These are phyloP conservation scores for Coregonus sp. DNA, from an alignment of 2,797 vertebrate genomes.

Conservation along the genomic window DNA sequence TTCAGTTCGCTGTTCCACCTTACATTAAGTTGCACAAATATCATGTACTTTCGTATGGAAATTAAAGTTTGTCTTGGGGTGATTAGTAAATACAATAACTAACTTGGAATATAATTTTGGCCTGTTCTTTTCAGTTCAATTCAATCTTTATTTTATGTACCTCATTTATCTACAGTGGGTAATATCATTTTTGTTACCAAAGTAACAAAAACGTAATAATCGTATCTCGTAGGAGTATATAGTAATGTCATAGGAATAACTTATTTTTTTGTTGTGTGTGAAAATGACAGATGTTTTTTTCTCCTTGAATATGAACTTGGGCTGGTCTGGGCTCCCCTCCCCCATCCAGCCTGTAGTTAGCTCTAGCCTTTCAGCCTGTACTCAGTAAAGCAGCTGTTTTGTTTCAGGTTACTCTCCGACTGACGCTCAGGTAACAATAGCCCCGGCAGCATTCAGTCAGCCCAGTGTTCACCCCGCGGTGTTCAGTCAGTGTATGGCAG, in stretches of 20 bases:
- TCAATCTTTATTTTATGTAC: background rate
- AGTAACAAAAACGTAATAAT: background rate
- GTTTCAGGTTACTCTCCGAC: conserved; percentile 60
- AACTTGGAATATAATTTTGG: background rate
- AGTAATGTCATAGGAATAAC: too few relatives aligned
- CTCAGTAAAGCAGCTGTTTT: conserved; percentile 67
- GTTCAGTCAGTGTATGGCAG: conserved; percentile 31
- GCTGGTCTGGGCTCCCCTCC: conserved; percentile 9
- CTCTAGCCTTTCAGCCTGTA: conserved; percentile 60
- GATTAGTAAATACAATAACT: background rate
- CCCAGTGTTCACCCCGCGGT: conserved; percentile 40
- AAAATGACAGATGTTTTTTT: background rate
- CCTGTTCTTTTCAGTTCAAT: too few relatives aligned
- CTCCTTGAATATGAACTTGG: background rate
- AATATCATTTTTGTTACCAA: background rate
- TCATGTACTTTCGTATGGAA: too few relatives aligned
- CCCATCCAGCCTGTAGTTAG: background rate
- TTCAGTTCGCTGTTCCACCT: background rate
- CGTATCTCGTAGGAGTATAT: background rate
- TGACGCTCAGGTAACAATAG: conserved; percentile 71
- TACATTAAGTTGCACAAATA: background rate
- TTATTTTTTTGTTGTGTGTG: background rate
- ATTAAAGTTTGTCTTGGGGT: background rate
- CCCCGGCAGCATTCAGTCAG: conserved; percentile 6
- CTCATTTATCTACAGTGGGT: background rate